Conservation (phyloP, 2,888 invertebrate species). For the Andrena chrysosceles region DNA sequence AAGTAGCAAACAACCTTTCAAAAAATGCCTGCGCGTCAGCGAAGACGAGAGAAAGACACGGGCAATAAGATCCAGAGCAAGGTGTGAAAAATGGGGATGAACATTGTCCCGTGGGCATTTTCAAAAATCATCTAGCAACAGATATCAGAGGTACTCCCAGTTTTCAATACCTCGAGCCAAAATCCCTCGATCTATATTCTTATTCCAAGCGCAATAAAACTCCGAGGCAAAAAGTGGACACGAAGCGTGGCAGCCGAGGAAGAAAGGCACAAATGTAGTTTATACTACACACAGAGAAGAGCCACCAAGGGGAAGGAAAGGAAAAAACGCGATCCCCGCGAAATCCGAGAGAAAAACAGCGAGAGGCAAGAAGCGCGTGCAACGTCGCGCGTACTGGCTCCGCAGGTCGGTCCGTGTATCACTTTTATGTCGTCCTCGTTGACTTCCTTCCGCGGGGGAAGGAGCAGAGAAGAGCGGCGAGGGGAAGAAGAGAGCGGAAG, state of each 20-base stretch:
- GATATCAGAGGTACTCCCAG: too few relatives aligned
- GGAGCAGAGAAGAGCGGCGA: slow-evolving; percentile 5
- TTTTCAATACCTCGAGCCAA: too few relatives aligned
- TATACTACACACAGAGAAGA: too few relatives aligned
- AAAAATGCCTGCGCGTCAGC: slow-evolving; percentile 2
- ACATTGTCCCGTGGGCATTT: too few relatives aligned
- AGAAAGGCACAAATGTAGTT: too few relatives aligned
- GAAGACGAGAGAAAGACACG: too few relatives aligned
- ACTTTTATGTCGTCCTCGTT: slow-evolving; percentile 72
- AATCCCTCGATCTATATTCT: too few relatives aligned
- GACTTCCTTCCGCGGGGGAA: slow-evolving; percentile 70
- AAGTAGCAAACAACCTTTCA: slow-evolving; percentile 31
- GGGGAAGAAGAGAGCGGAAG: slow-evolving; percentile 45
- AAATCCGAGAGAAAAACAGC: slow-evolving; percentile 9
- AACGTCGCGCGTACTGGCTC: slow-evolving; percentile 50
- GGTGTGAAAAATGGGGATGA: not conserved
- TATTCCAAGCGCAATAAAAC: too few relatives aligned
- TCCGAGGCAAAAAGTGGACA: too few relatives aligned
- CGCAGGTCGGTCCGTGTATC: slow-evolving; percentile 59
- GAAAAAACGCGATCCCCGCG: not conserved
- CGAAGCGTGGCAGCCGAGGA: too few relatives aligned
- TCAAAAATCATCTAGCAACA: too few relatives aligned
- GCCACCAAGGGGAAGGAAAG: not conserved
- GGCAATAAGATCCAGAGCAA: not conserved
- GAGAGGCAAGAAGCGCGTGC: slow-evolving; percentile 4